These are phyloP conservation scores for Helogale parvula DNA, from an alignment of 2,113 vertebrate genomes.

Conservation along the genomic window DNA sequence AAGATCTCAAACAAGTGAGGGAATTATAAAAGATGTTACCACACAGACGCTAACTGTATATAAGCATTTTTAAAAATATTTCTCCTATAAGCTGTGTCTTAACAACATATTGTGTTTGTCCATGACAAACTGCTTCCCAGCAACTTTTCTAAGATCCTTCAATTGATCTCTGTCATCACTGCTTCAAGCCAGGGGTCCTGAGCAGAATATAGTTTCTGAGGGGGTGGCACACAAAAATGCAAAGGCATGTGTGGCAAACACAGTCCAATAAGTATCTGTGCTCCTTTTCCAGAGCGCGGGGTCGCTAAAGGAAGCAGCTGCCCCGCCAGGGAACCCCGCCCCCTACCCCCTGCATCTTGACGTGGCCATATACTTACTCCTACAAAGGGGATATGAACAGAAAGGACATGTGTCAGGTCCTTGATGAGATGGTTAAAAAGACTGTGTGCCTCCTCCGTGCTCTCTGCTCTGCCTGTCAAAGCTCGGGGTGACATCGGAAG, in stretches of 20 bases:
- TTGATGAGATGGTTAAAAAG: background rate
- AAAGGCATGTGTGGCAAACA: background rate
- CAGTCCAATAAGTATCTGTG: background rate
- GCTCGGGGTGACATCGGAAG: background rate
- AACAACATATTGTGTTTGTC: background rate
- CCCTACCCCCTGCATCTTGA: background rate
- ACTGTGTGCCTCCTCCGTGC: background rate
- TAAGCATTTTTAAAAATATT: background rate
- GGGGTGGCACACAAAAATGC: background rate
- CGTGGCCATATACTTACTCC: background rate
- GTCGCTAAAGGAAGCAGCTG: background rate
- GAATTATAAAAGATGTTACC: background rate
- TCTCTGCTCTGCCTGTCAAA: background rate
- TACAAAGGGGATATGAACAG: background rate
- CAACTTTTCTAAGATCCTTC: background rate
- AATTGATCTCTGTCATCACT: background rate
- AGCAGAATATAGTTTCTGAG: background rate
- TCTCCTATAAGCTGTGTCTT: background rate
- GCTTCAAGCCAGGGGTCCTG: background rate
- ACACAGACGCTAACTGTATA: background rate
- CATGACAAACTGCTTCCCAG: background rate
- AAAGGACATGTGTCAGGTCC: background rate
- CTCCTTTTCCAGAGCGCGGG: background rate
- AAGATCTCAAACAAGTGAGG: background rate
- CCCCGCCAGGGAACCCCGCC: background rate